These are phyloP conservation scores for Dynastes maya DNA, from an alignment of 2,888 invertebrate genomes.

Conservation along the genomic window DNA sequence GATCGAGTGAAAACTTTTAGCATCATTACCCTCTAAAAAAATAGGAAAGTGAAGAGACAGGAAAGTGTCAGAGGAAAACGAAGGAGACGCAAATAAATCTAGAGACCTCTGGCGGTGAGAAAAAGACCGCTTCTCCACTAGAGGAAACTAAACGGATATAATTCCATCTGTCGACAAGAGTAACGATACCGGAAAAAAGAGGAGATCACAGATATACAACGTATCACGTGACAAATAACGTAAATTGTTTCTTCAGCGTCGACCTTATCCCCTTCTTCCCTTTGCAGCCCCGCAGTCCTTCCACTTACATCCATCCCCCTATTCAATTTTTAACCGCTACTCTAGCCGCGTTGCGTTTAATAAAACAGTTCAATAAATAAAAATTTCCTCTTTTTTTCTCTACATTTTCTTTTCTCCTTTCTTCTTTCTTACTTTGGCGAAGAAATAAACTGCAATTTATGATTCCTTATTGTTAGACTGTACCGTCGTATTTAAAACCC, in stretches of 20 bases:
- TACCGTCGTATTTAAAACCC: constrained; percentile 12
- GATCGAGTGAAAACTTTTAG: constrained; percentile 34
- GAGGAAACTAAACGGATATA: constrained; percentile 61
- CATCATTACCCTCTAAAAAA: constrained; percentile 40
- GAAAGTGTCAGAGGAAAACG: constrained; percentile 40
- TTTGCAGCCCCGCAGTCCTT: background rate
- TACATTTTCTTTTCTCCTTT: background rate
- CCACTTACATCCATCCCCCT: background rate
- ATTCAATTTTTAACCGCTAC: constrained; percentile 37
- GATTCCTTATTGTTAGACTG: constrained; percentile 36
- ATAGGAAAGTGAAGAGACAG: constrained; percentile 31
- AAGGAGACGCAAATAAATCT: constrained; percentile 57
- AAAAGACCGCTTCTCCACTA: constrained; percentile 55
- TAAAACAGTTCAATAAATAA: constrained; percentile 39
- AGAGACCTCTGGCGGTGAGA: constrained; percentile 58
- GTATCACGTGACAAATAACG: constrained; percentile 47
- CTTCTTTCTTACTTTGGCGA: background rate
- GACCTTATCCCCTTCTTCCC: background rate
- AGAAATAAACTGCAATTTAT: constrained; percentile 8
- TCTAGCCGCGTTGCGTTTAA: constrained; percentile 24
- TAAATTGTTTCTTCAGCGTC: constrained; percentile 34
- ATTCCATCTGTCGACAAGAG: constrained; percentile 59
- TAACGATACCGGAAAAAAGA: constrained; percentile 54
- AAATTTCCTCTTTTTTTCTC: constrained; percentile 15
- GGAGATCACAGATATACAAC: constrained; percentile 36